These are phyloP conservation scores for Poeciliopsis paucimaculata DNA, from an alignment of 2,797 vertebrate species.

Conservation along the genomic window DNA sequence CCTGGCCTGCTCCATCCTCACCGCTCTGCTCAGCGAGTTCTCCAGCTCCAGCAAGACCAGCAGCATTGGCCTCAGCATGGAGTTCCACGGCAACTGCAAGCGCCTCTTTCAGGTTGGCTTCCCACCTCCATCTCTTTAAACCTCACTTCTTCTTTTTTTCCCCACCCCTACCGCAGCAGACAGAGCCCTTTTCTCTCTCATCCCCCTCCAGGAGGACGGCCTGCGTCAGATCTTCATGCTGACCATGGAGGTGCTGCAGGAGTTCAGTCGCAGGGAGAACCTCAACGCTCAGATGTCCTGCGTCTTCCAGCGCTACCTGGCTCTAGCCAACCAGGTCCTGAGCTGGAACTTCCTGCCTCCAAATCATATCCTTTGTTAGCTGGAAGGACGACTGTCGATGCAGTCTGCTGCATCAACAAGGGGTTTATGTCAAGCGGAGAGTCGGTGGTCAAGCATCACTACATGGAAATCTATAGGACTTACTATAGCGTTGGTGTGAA, in stretches of 20 bases:
- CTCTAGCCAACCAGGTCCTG: conserved; percentile 93
- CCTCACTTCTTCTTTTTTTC: not conserved
- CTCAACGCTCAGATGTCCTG: conserved; percentile 97
- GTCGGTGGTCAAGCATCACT: not conserved
- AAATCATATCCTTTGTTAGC: conserved; percentile 94
- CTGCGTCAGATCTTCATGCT: conserved; percentile 95
- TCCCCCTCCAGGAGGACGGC: conserved; percentile 85
- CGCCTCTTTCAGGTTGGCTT: conserved; percentile 91
- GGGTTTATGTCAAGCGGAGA: not conserved
- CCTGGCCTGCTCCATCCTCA: conserved; percentile 97
- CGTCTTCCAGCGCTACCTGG: conserved; percentile 94
- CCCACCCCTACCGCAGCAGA: not conserved
- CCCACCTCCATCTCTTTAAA: not conserved
- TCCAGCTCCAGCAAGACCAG: conserved; percentile 99
- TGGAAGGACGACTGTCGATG: not conserved
- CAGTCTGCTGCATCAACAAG: not conserved
- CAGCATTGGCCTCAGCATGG: conserved; percentile 99
- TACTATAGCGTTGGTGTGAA: not conserved
- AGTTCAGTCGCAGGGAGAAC: conserved; percentile 95
- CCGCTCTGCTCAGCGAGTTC: conserved; percentile 95
- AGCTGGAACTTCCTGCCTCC: conserved; percentile 99
- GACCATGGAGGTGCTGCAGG: conserved; percentile 97
- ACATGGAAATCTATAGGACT: not conserved
- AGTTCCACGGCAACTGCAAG: conserved; percentile 98
- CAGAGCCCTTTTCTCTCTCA: not conserved